These are phyloP conservation scores for Sericinus montela DNA, from an alignment of 2,888 invertebrate species.

Conservation along the genomic window DNA sequence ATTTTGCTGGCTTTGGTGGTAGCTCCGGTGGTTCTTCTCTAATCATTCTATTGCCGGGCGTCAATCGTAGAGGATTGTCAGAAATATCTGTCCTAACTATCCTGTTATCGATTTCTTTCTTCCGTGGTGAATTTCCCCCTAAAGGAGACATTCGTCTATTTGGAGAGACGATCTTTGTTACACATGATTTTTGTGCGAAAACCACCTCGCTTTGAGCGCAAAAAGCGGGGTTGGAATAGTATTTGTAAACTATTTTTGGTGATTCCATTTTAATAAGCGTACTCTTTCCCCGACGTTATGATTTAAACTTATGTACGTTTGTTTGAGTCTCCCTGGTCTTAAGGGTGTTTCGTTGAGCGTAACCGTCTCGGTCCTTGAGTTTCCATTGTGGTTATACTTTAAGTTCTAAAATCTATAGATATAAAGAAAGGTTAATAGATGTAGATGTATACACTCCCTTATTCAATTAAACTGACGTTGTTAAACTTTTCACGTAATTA, in stretches of 20 bases:
- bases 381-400: conserved; percentile 18
- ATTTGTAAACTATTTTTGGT: conserved; percentile 78
- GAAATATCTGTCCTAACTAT: conserved; percentile 70
- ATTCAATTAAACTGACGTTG: not conserved
- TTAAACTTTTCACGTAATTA: not conserved
- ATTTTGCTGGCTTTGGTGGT: conserved; percentile 65
- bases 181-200: conserved; percentile 61
- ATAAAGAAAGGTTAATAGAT: too few species aligned
- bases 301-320: conserved; percentile 16
- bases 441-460: not conserved
- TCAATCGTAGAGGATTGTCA: conserved; percentile 66
- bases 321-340: conserved; percentile 35
- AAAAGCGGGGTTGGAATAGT: conserved; percentile 89
- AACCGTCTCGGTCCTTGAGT: conserved; percentile 38
- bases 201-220: conserved; percentile 86
- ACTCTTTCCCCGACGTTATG: conserved; percentile 35
- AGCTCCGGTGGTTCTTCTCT: conserved; percentile 65
- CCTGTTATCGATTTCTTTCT: conserved; percentile 52
- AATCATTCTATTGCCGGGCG: conserved; percentile 46
- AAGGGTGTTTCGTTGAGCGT: conserved; percentile 46
- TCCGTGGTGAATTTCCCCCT: conserved; percentile 70
- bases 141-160: conserved; percentile 61
- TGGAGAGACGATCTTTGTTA: conserved; percentile 49
- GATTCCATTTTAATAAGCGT: conserved; percentile 68
- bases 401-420: not conserved